These are phyloP conservation scores for Orestias chungarensis DNA, from an alignment of 2,797 vertebrate species.

Conservation along the genomic window DNA sequence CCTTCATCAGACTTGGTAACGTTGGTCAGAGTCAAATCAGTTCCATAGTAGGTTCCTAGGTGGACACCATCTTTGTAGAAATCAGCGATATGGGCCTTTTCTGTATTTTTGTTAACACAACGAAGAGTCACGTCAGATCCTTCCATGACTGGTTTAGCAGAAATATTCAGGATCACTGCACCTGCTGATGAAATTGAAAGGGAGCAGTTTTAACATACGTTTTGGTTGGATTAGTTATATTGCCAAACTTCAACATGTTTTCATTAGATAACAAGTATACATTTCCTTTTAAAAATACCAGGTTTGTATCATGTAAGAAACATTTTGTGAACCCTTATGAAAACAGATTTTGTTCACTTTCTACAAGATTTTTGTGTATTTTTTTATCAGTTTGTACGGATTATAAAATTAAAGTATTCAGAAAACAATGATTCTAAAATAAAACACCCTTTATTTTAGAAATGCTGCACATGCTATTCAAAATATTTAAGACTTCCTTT, in stretches of 20 bases:
- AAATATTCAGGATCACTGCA: not conserved
- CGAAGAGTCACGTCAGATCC: not conserved
- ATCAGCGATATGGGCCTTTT: not conserved
- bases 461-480: too few species aligned
- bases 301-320: not conserved
- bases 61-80: not conserved
- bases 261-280: not conserved
- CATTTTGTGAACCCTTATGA: too few species aligned
- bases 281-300: not conserved
- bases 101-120: not conserved
- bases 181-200: not conserved
- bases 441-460: too few species aligned
- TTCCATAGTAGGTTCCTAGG: rapidly evolving
- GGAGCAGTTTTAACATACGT: not conserved
- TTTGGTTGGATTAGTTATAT: too few species aligned
- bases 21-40: not conserved
- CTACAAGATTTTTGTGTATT: too few species aligned
- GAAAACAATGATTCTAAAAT: too few species aligned
- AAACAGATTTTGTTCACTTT: too few species aligned
- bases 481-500: too few species aligned
- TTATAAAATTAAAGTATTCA: too few species aligned
- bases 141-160: not conserved
- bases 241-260: too few species aligned
- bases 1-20: not conserved
- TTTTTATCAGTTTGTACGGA: too few species aligned